phyloP scores from a whole-genome alignment of 2,113 vertebrate species.

The Heterotis niloticus region DNA sequence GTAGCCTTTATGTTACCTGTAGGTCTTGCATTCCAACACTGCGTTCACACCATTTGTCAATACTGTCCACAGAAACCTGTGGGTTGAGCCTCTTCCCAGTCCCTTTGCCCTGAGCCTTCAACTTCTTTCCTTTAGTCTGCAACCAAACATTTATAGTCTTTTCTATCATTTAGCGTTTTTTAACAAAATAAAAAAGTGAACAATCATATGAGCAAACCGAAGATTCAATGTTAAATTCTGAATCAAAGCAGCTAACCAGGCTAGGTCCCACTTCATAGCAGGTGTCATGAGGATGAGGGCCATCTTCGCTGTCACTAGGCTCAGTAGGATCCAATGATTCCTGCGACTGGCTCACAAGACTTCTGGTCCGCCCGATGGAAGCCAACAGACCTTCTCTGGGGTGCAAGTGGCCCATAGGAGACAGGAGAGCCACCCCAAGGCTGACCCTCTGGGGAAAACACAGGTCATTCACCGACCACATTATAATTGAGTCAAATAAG shows the following conservation, averaged over 20 bases:
- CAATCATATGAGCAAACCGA: not conserved
- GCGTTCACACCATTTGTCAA: constrained; percentile 72
- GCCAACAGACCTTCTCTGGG: constrained; percentile 53
- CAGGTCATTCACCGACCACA: not conserved
- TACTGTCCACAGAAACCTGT: constrained; percentile 74
- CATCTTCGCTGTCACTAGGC: constrained; percentile 59
- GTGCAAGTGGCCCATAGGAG: constrained; percentile 67
- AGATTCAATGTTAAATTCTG: not conserved
- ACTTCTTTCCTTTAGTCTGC: constrained; percentile 64
- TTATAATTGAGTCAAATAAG: not conserved
- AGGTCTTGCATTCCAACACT: constrained; percentile 67
- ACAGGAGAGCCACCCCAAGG: constrained; percentile 65
- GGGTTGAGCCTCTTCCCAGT: constrained; percentile 80
- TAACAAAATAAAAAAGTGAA: constrained; percentile 7
- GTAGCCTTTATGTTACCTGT: constrained; percentile 47
- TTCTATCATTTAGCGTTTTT: not conserved
- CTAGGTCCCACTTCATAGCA: constrained; percentile 78
- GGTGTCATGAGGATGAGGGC: constrained; percentile 69
- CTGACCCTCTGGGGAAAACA: constrained; percentile 59
- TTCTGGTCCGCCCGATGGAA: constrained; percentile 68
- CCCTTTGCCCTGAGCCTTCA: constrained; percentile 72
- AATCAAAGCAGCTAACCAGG: constrained; percentile 53
- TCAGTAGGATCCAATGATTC: constrained; percentile 68
- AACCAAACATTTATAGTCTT: not conserved
- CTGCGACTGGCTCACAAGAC: constrained; percentile 68